phyloP scores from a whole-genome alignment of 2,113 vertebrate genomes.

The Scolopax mira region DNA sequence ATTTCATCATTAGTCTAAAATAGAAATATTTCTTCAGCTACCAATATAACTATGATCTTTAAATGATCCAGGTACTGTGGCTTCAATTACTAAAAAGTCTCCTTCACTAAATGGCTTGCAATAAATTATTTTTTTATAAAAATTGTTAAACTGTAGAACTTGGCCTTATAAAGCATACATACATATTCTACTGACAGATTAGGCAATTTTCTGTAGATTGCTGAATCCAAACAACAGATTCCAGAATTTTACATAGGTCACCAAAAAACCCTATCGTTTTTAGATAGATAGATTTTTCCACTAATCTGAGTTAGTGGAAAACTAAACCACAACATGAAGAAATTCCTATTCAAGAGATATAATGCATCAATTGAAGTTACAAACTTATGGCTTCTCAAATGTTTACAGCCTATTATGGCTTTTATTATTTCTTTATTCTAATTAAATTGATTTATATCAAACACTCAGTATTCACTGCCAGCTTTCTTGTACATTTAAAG shows the following conservation, averaged over 20 bases:
- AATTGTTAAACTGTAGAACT: neutral
- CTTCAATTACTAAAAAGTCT: neutral
- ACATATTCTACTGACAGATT: neutral
- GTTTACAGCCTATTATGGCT: neutral
- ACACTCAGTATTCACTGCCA: neutral
- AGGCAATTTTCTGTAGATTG: neutral
- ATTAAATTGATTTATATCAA: neutral
- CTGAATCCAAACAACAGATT: neutral
- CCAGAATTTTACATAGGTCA: neutral
- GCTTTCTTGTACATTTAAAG: neutral
- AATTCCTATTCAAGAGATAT: neutral
- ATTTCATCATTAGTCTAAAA: neutral
- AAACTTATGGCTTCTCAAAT: neutral
- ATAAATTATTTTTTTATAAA: neutral
- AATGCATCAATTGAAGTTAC: fast-evolving
- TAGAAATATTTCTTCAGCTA: neutral
- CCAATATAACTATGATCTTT: neutral
- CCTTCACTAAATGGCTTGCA: neutral
- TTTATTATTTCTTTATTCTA: neutral
- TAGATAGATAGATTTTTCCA: too few species aligned
- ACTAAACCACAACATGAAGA: neutral
- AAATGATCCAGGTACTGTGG: neutral
- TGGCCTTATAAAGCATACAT: neutral
- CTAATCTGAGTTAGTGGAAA: neutral
- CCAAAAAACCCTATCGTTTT: neutral